Base-by-base conservation (phyloP, 2,113 vertebrate genomes). In the Pseudonaja textilis region DNA sequence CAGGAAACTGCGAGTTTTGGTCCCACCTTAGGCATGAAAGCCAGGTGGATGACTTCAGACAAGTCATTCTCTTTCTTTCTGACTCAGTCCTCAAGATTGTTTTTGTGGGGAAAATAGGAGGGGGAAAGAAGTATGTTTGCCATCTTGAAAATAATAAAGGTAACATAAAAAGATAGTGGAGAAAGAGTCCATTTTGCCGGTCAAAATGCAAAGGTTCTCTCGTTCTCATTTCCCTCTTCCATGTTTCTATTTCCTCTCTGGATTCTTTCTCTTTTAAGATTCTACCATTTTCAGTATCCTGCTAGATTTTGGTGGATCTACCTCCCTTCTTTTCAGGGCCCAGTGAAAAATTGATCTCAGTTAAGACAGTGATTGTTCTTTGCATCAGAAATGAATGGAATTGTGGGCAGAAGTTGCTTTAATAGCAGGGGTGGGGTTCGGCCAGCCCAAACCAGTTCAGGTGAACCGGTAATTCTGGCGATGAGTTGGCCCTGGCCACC, bases 381-480 rank as follows among this genome's bases (percentile, higher is more conserved):
- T n/a, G 22, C 0, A 0, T 45, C n/a, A 23, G 16, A 29, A 91
- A 59, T 0, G 0, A 0, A 0, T 0, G 16, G 18, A 20, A 11
- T 9, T 52, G 20, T 59, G 1, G 29, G 4, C 23, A 87, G 88
- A 42, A 42, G 25, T 39, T 45, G 22, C 39, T 26, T 12, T 88
- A 69, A 52, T 85, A 0, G 52, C 20, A 54, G 52, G 52, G 52
- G 52, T 54, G 11, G 52, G 52, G 14, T 54, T 50, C 8, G 9
- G 8, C 47, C 47, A 50, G 47, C 9, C 7, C 47, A 50, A 7
- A 50, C 47, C 47, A 50, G 47, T 50, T 50, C 47, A 50, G 47
- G 47, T 50, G 8, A 50, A 50, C 47, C 1, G 8, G 8, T 50
- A 50, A 8, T 50, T 50, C 47, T 1, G 47, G 47, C 47, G 8